Percentiles rank a stretch among this genome's conserved stretches.
Conservation (phyloP, 2,113 vertebrate species). For the Microtus oregoni region DNA sequence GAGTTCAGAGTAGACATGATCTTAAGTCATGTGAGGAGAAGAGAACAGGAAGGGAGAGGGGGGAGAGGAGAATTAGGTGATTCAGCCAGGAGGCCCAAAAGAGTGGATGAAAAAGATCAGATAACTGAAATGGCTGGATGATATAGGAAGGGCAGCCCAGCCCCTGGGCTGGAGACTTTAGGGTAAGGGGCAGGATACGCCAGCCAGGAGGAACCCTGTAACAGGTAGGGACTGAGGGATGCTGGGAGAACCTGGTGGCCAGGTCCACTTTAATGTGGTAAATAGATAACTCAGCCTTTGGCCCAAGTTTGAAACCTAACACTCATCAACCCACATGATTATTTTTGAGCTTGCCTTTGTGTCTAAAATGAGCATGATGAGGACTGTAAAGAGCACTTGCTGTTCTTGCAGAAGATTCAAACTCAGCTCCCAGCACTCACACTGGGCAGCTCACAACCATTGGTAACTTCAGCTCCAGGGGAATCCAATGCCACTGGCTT, state of each 20-base stretch:
- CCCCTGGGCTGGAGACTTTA: not conserved
- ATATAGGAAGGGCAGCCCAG: not conserved
- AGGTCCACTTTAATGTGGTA: not conserved
- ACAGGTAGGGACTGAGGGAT: not conserved
- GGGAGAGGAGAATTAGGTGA: not conserved
- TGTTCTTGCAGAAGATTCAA: not conserved
- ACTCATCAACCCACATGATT: not conserved
- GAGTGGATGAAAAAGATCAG: not conserved
- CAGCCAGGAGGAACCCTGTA: not conserved
- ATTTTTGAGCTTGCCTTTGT: conserved; percentile 10
- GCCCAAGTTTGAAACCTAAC: not conserved
- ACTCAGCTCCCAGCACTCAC: not conserved
- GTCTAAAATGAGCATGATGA: conserved; percentile 20
- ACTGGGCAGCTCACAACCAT: not conserved
- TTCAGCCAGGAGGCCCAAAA: not conserved
- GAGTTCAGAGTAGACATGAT: not conserved
- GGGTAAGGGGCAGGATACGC: not conserved
- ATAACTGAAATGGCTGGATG: not conserved
- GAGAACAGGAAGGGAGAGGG: not conserved
- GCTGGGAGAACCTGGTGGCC: not conserved
- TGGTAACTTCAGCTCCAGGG: not conserved
- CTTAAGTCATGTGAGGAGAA: not conserved
- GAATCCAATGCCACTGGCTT: not conserved
- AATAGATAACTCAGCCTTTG: not conserved
- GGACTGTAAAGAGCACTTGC: not conserved